Conservation (phyloP, 2,113 vertebrate genomes). For the Nanger granti region DNA sequence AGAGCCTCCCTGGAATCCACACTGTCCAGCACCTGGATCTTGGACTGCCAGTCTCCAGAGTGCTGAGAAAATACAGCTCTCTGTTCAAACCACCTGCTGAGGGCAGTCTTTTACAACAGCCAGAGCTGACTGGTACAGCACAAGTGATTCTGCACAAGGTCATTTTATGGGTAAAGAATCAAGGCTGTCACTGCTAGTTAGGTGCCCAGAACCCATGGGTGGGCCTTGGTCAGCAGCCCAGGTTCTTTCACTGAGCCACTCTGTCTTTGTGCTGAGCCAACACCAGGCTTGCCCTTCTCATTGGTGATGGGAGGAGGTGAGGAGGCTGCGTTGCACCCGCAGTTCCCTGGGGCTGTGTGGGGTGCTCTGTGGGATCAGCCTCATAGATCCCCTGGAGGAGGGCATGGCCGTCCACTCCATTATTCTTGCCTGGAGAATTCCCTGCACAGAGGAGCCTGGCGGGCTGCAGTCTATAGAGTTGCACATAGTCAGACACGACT, state of each 20-base stretch:
- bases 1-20: not conserved
- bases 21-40: not conserved
- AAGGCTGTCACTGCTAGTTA: not conserved
- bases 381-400: not conserved
- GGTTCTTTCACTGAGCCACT: not conserved
- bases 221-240: accelerated
- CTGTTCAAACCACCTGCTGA: not conserved
- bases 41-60: not conserved
- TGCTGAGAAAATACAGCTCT: not conserved
- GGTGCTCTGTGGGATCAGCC: not conserved
- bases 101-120: not conserved
- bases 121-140: not conserved
- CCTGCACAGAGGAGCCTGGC: not conserved
- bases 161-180: not conserved
- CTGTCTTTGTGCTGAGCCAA: not conserved
- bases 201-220: not conserved
- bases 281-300: not conserved
- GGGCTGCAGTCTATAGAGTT: not conserved
- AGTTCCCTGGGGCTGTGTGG: not conserved
- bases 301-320: accelerated
- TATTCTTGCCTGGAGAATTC: not conserved
- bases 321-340: accelerated
- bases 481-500: not conserved
- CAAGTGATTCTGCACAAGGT: not conserved
- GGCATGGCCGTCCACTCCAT: not conserved